These are phyloP conservation scores for Myiothlypis chrysogaster DNA, from an alignment of 2,797 vertebrate genomes.

Conservation along the genomic window DNA sequence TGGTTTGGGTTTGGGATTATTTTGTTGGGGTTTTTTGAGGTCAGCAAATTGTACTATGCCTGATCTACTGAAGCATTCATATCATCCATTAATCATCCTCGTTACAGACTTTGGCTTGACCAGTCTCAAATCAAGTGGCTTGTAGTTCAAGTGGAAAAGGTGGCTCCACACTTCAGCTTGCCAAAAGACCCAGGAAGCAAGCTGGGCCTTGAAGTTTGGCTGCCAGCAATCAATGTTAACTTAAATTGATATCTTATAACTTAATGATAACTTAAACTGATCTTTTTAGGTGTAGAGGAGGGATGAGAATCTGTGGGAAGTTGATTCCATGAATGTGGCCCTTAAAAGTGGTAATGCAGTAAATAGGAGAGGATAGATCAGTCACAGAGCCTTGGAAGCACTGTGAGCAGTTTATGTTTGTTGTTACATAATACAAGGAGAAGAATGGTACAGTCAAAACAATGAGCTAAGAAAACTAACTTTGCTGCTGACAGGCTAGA, in stretches of 20 bases:
- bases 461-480: constrained; percentile 35
- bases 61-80: not conserved
- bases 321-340: not conserved
- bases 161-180: not conserved
- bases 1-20: not conserved
- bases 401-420: constrained; percentile 34
- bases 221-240: not conserved
- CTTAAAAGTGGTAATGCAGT: not conserved
- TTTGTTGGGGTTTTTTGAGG: not conserved
- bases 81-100: not conserved
- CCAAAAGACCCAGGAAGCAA: not conserved
- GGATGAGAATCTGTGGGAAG: not conserved
- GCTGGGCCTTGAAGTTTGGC: not conserved
- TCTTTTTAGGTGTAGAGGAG: not conserved
- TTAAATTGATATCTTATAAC: too few species aligned
- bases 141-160: not conserved
- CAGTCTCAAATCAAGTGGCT: not conserved
- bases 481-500: constrained; percentile 37
- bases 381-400: not conserved
- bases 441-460: constrained; percentile 42
- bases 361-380: not conserved
- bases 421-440: not conserved
- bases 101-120: not conserved
- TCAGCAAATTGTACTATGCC: not conserved
- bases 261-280: not conserved